A percentile compares a stretch with the other conserved stretches of the same genome.
Conservation (phyloP, 1,140 invertebrate genomes). For the Nylanderia fulva region DNA sequence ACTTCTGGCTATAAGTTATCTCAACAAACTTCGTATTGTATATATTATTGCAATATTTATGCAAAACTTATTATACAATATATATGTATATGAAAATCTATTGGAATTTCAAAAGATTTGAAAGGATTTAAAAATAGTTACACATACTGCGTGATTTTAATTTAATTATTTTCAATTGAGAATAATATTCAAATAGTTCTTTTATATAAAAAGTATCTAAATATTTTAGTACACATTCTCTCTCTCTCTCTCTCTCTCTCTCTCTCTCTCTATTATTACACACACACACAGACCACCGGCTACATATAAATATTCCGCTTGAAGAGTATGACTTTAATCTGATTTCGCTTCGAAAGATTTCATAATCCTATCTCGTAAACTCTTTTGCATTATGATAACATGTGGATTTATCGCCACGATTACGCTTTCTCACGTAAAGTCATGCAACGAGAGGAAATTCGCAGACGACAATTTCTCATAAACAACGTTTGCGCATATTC, state of each 20-base stretch:
- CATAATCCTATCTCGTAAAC: slow-evolving; percentile 11
- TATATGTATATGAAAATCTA: too few species aligned
- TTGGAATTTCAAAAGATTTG: background rate
- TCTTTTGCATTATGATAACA: background rate
- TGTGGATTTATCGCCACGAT: slow-evolving; percentile 7
- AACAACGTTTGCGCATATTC: background rate
- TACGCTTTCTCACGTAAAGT: slow-evolving; percentile 15
- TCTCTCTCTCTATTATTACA: too few species aligned
- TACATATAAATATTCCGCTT: slow-evolving; percentile 4
- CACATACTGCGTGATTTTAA: too few species aligned
- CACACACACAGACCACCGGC: too few species aligned
- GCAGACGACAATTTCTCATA: slow-evolving; percentile 19
- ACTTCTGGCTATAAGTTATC: slow-evolving; percentile 13
- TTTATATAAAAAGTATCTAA: background rate
- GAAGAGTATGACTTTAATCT: slow-evolving; percentile 19
- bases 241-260: too few species aligned
- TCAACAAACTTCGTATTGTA: too few species aligned
- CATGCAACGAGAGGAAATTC: background rate
- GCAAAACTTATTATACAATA: too few species aligned
- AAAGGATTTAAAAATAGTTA: background rate
- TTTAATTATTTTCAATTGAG: too few species aligned
- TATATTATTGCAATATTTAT: too few species aligned
- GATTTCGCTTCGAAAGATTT: background rate
- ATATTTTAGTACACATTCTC: too few species aligned
- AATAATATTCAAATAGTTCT: too few species aligned